A percentile compares a stretch with the other conserved stretches of the same genome.
Conservation (phyloP, 2,888 invertebrate genomes). For the Agrochola lychnidis region DNA sequence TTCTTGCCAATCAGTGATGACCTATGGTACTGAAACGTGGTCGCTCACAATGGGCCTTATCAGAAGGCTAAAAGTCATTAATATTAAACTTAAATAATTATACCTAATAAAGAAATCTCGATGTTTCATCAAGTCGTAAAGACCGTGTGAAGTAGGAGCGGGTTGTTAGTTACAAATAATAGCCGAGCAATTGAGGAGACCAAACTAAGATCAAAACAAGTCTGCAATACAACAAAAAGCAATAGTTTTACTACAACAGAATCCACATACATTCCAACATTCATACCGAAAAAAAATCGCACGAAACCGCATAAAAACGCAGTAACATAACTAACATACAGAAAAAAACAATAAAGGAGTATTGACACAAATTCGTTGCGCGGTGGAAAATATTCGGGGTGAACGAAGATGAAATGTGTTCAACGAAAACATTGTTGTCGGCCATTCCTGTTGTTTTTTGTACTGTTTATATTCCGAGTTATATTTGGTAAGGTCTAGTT, state of each 20-base stretch:
- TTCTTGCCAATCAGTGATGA: too few species aligned
- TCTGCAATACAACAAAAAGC: not conserved
- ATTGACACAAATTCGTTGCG: conserved; percentile 49
- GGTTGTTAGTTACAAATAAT: too few species aligned
- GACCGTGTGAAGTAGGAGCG: too few species aligned
- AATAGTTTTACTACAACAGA: not conserved
- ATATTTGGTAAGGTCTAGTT: not conserved
- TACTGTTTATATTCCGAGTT: conserved; percentile 9
- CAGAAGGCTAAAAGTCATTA: too few species aligned
- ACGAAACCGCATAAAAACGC: conserved; percentile 18
- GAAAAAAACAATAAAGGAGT: conserved; percentile 29
- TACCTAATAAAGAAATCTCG: too few species aligned
- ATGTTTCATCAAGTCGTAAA: too few species aligned
- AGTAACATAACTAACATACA: conserved; percentile 20
- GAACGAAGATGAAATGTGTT: conserved; percentile 44
- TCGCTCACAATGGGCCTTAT: too few species aligned
- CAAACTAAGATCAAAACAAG: not conserved
- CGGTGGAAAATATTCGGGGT: conserved; percentile 40
- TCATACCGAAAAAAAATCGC: conserved; percentile 1
- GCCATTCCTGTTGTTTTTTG: conserved; percentile 42
- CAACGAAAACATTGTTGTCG: conserved; percentile 24
- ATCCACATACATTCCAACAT: not conserved
- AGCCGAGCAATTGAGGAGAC: too few species aligned
- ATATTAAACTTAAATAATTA: too few species aligned
- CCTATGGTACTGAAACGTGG: too few species aligned